phyloP scores from a whole-genome alignment of 2,888 invertebrate genomes.

The Brachypterus glaber region DNA sequence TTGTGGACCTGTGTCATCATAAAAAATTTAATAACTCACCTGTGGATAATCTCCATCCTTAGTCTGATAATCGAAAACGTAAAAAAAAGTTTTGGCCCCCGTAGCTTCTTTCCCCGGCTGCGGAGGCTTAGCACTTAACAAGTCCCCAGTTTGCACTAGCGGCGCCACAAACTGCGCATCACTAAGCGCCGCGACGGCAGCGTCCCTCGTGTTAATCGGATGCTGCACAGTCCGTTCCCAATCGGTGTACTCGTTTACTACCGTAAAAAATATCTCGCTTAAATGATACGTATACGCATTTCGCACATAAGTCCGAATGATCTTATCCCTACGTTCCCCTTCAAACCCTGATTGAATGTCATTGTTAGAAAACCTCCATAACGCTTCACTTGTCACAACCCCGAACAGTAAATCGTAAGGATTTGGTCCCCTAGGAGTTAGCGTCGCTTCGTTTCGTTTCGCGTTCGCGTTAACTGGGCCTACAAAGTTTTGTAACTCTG shows the following conservation, averaged over 20 bases:
- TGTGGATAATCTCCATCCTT: constrained; percentile 82
- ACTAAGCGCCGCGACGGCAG: constrained; percentile 83
- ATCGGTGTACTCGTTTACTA: constrained; percentile 95
- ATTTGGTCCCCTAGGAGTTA: constrained; percentile 48
- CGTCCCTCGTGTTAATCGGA: constrained; percentile 79
- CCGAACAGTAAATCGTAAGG: constrained; percentile 83
- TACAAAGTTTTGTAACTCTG: constrained; percentile 54
- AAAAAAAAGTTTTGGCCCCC: constrained; percentile 79
- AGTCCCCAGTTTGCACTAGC: constrained; percentile 73
- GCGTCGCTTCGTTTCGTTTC: constrained; percentile 53
- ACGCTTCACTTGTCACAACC: constrained; percentile 84
- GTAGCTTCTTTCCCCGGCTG: constrained; percentile 47
- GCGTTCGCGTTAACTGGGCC: constrained; percentile 51
- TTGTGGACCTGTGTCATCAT: too few species aligned
- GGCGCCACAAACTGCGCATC: constrained; percentile 93
- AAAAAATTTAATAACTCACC: too few species aligned
- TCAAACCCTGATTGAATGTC: constrained; percentile 80
- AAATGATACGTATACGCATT: constrained; percentile 93
- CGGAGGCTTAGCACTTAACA: constrained; percentile 61
- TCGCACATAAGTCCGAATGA: constrained; percentile 82
- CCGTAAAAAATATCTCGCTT: constrained; percentile 92
- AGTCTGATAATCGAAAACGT: constrained; percentile 87
- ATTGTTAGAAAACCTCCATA: constrained; percentile 79
- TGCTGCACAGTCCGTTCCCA: constrained; percentile 90
- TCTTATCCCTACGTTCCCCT: constrained; percentile 77